A percentile compares a stretch with the other conserved stretches of the same genome.
Conservation (phyloP, 2,113 vertebrate genomes). For the Callopanchax toddi region DNA sequence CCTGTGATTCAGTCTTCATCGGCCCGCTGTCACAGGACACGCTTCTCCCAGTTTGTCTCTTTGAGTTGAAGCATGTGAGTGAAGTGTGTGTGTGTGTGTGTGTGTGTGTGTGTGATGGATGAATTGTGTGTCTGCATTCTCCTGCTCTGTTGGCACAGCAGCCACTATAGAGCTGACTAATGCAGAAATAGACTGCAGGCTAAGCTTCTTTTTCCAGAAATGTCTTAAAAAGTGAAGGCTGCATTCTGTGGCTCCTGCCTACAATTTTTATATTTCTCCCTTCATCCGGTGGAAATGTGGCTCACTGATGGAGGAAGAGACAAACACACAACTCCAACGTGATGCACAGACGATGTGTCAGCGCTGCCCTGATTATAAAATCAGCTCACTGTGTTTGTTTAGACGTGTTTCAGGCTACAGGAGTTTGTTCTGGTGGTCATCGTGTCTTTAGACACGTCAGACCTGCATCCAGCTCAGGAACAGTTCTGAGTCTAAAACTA, state of each 20-base stretch:
- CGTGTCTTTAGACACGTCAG: not conserved
- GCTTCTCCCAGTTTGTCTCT: conserved; percentile 16
- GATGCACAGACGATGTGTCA: not conserved
- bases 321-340: not conserved
- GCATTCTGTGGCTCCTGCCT: conserved; percentile 27
- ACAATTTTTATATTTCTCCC: conserved; percentile 25
- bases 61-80: conserved; percentile 12
- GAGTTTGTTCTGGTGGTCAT: not conserved
- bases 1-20: conserved; percentile 29
- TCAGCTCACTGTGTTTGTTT: not conserved
- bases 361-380: not conserved
- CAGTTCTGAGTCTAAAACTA: too few relatives aligned
- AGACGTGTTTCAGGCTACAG: too few relatives aligned
- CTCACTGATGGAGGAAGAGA: conserved; percentile 13
- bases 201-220: conserved; percentile 63
- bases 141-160: conserved; percentile 37
- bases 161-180: conserved; percentile 72
- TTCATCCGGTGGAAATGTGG: conserved; percentile 9
- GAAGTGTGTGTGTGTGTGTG: conserved; percentile 8
- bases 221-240: conserved; percentile 49
- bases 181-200: conserved; percentile 74
- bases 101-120: not conserved
- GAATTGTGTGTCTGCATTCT: conserved; percentile 43
- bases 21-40: conserved; percentile 34
- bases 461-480: too few relatives aligned